Conservation (phyloP, 2,113 vertebrate genomes). For the Shinisaurus crocodilurus region DNA sequence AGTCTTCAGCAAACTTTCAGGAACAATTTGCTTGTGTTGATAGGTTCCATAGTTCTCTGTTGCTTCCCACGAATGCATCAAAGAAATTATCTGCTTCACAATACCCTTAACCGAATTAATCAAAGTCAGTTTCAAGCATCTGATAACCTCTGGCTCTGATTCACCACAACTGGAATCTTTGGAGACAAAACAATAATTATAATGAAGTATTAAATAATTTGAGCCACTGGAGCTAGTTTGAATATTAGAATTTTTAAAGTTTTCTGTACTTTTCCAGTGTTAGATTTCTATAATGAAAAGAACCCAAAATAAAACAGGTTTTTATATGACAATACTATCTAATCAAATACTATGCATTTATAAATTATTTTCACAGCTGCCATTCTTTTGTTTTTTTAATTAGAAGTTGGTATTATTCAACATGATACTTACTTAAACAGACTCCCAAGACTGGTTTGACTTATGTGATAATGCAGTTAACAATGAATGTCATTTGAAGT, state of each 20-base stretch:
- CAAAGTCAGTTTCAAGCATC: slow-evolving; percentile 80
- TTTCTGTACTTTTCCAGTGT: neutral
- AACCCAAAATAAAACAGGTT: neutral
- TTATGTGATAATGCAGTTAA: neutral
- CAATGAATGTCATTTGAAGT: neutral
- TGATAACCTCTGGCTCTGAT: slow-evolving; percentile 77
- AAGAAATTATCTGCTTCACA: slow-evolving; percentile 82
- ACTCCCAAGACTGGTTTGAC: accelerated
- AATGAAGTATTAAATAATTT: slow-evolving; percentile 34
- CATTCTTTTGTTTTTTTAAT: neutral
- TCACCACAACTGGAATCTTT: slow-evolving; percentile 67
- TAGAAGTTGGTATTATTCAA: neutral
- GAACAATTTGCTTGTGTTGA: slow-evolving; percentile 74
- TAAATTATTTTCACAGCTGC: neutral
- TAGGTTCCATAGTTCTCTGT: slow-evolving; percentile 71
- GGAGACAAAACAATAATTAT: slow-evolving; percentile 56
- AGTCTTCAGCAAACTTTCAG: slow-evolving; percentile 82
- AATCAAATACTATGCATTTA: neutral
- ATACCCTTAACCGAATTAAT: slow-evolving; percentile 79
- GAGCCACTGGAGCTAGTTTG: neutral
- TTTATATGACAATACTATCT: neutral
- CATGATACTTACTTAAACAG: neutral
- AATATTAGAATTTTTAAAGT: slow-evolving; percentile 2
- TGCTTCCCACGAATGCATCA: slow-evolving; percentile 80
- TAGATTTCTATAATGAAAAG: neutral